These are phyloP conservation scores for Genyomyrus donnyi DNA, from an alignment of 2,113 vertebrate species.

Conservation along the genomic window DNA sequence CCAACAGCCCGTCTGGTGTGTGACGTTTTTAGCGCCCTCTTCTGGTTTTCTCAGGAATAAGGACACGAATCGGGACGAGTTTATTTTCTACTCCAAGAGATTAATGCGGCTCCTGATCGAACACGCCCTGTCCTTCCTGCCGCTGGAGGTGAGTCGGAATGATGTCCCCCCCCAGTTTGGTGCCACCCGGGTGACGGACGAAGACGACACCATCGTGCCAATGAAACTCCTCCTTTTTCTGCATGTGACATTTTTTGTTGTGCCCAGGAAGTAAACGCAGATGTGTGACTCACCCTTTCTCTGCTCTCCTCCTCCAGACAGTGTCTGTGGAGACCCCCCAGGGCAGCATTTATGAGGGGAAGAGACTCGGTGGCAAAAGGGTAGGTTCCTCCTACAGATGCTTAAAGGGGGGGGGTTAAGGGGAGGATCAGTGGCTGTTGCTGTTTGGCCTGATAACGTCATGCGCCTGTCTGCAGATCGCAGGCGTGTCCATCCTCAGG, in stretches of 20 bases:
- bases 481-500: constrained; percentile 77
- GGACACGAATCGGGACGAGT: constrained; percentile 80
- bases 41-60: constrained; percentile 64
- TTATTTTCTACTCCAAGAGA: constrained; percentile 90
- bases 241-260: neutral
- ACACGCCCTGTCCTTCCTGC: constrained; percentile 81
- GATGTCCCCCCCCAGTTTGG: neutral
- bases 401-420: neutral
- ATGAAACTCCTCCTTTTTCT: neutral
- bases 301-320: constrained; percentile 44
- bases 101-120: constrained; percentile 84
- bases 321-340: constrained; percentile 82
- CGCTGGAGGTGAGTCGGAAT: constrained; percentile 64
- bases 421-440: neutral
- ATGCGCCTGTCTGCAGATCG: constrained; percentile 57
- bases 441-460: neutral
- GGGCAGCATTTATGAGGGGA: constrained; percentile 71
- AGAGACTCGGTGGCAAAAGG: constrained; percentile 72
- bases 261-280: neutral
- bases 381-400: constrained; percentile 46
- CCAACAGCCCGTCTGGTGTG: neutral
- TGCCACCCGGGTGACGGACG: neutral
- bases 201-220: neutral
- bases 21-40: neutral
- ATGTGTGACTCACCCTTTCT: neutral